Evolutionary conservation across 2,888 invertebrate species (phyloP), one percentile per base, ranked within the genome.

Genomic region (Junonia oenone): DNA sequence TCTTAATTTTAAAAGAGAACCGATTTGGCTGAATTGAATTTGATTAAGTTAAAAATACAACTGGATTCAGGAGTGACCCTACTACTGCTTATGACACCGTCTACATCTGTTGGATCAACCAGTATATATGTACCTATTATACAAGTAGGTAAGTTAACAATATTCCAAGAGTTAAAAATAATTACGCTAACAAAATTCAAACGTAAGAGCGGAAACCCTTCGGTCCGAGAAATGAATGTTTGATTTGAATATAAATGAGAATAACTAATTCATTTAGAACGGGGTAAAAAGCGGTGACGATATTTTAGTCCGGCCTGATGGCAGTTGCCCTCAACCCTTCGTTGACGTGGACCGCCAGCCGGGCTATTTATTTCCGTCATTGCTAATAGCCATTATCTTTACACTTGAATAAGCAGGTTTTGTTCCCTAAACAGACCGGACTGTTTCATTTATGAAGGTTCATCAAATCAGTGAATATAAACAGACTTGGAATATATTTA

Each of bases 331-430:
- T 33, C 38, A 48, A 35, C 54, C 48, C 48, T 54, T 17, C 14
- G 35, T 40, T 31, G 43, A 49, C 33, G 43, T 48, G 33, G 45
- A 49, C 54, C 43, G 48, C 45, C 54, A 45, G 35, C 48, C 26
- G 33, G 33, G 54, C 48, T 49, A 54, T 54, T 54, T 54, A 49
- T 54, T 43, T 43, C 48, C 40, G 48, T 43, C 43, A 54, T 54
- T 43, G 35, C 48, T 45, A 47, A 43, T 48, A 54, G 40, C 17
- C 45, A 43, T 54, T 54, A 49, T 54, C 54, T 45, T 45, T 27
- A 27, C 35, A 45, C 49, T 49, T 45, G 43, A 55, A 43, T 55
- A 45, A 49, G 48, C 49, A 45, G 31, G 15, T 47, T 47, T 47
- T 47, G 19, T 26, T 47, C 22, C 17, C 31, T 31, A 40, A 53